Evolutionary conservation across 2,113 vertebrate species (phyloP).

Genomic region (Polypterus bichir): DNA sequence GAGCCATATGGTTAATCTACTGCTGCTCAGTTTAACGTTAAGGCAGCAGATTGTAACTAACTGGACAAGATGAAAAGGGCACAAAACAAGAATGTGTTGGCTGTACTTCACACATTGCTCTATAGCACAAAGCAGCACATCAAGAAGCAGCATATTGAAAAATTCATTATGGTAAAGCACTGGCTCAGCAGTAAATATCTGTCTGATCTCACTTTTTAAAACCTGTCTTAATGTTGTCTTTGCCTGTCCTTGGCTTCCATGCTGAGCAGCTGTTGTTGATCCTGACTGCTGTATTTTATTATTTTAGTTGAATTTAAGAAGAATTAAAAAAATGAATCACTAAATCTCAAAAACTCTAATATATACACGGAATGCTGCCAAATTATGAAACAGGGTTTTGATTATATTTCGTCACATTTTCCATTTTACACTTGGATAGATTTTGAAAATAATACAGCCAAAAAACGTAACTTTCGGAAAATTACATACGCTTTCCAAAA

Average conservation of each 20-base stretch:
- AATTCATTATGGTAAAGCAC: slow-evolving; percentile 5
- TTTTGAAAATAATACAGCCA: too few relatives aligned
- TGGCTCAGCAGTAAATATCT: neutral
- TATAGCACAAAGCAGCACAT: slow-evolving; percentile 1
- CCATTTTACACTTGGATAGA: too few relatives aligned
- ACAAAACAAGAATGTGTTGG: slow-evolving; percentile 8
- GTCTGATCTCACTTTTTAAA: neutral
- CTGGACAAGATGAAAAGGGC: slow-evolving; percentile 26
- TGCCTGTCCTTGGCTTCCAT: neutral
- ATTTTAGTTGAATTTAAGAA: too few relatives aligned
- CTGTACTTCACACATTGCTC: slow-evolving; percentile 20
- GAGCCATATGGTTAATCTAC: slow-evolving; percentile 26
- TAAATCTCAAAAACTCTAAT: too few relatives aligned
- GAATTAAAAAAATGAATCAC: too few relatives aligned
- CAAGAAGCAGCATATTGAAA: slow-evolving; percentile 14
- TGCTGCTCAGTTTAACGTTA: slow-evolving; percentile 22
- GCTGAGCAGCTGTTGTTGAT: neutral
- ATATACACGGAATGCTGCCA: too few relatives aligned
- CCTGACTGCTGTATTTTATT: neutral
- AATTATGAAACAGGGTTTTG: too few relatives aligned
- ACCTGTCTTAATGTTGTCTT: neutral
- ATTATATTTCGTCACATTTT: too few relatives aligned
- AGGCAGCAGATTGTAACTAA: slow-evolving; percentile 24
- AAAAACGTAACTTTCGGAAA: too few relatives aligned
- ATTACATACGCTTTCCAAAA: too few relatives aligned